A percentile compares a stretch with the other conserved stretches of the same genome.
Conservation (phyloP, 2,797 vertebrate species). For the Gila robusta region DNA sequence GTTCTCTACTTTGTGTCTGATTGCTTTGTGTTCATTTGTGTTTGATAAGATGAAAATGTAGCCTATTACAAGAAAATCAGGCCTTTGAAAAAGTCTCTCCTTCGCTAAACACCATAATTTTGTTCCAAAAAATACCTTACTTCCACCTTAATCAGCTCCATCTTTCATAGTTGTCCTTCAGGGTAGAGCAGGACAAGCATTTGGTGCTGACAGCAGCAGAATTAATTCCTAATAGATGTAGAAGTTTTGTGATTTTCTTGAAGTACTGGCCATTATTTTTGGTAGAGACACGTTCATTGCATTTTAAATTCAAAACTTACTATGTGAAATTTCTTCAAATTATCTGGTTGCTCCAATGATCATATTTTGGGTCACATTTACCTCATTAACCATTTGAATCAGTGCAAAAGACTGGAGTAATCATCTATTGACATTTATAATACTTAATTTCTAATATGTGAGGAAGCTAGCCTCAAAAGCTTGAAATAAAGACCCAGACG, state of each 20-base stretch:
- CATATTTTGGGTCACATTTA: background rate
- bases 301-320: background rate
- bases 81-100: background rate
- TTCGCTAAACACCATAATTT: background rate
- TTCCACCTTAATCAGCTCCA: slow-evolving; percentile 27
- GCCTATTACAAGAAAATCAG: background rate
- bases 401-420: background rate
- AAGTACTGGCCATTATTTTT: slow-evolving; percentile 41
- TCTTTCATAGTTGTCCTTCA: slow-evolving; percentile 16
- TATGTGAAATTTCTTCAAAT: background rate
- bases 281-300: background rate
- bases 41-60: slow-evolving; percentile 15
- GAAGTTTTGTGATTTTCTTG: slow-evolving; percentile 31
- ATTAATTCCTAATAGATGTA: slow-evolving; percentile 46
- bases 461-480: background rate
- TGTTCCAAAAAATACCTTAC: slow-evolving; percentile 23
- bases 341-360: background rate
- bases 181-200: slow-evolving; percentile 19
- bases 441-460: background rate
- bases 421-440: background rate
- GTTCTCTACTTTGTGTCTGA: background rate
- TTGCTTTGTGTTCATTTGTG: slow-evolving; percentile 6
- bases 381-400: slow-evolving; percentile 1
- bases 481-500: background rate
- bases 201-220: slow-evolving; percentile 32